phyloP scores from a whole-genome alignment of 2,888 invertebrate species.

The Alitta virens region DNA sequence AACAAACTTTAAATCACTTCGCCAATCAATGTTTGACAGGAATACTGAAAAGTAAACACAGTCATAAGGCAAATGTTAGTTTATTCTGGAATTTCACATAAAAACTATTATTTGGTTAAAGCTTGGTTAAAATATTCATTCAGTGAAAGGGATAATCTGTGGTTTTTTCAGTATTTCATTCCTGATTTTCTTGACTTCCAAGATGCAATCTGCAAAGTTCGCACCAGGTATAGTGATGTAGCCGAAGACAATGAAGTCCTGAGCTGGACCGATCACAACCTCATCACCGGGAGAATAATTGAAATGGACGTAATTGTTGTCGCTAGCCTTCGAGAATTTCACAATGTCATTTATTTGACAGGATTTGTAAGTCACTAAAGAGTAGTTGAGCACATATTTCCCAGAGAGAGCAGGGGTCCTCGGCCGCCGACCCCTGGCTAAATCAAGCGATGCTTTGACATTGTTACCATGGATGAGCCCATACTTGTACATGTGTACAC shows the following conservation, averaged over 20 bases:
- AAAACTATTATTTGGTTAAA: no score
- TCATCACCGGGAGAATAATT: conserved; percentile 18
- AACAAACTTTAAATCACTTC: no score
- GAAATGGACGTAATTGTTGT: conserved; percentile 12
- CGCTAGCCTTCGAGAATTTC: conserved; percentile 11
- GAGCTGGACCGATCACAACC: conserved; percentile 18
- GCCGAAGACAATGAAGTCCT: conserved; percentile 14
- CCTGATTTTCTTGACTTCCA: conserved; percentile 12
- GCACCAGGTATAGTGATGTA: conserved; percentile 9
- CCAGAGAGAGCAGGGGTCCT: conserved; percentile 9
- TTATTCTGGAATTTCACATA: no score
- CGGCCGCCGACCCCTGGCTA: conserved; percentile 12
- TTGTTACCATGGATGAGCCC: conserved; percentile 18
- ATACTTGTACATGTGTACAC: conserved; percentile 13
- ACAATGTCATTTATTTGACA: conserved; percentile 14
- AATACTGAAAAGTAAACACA: no score
- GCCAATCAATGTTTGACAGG: no score
- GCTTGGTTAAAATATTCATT: no score
- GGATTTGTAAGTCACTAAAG: conserved; percentile 7
- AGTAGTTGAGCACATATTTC: conserved; percentile 14
- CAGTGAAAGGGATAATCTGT: conserved; percentile 10
- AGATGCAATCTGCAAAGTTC: conserved; percentile 10
- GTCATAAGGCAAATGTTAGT: no score
- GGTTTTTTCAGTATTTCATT: conserved; percentile 15
- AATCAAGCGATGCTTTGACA: conserved; percentile 14